These are phyloP conservation scores for Agapostemon virescens DNA, from an alignment of 2,888 invertebrate genomes.

Conservation along the genomic window DNA sequence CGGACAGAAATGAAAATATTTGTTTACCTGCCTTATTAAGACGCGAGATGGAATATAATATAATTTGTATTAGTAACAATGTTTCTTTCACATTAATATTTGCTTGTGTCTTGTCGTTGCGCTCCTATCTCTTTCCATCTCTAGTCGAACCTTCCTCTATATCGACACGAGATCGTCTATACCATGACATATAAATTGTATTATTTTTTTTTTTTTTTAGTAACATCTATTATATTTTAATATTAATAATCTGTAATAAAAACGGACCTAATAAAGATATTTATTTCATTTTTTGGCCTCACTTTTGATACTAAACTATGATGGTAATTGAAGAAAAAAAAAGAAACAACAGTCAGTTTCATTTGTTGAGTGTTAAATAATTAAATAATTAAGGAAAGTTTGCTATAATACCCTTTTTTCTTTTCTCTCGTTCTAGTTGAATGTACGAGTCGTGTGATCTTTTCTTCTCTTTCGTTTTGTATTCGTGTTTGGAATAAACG, in stretches of 20 bases:
- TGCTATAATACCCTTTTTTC: conserved; percentile 58
- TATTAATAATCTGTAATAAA: conserved; percentile 74
- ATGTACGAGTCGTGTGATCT: conserved; percentile 2
- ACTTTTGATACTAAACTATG: conserved; percentile 67
- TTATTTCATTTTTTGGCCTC: conserved; percentile 77
- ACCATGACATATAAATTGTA: conserved; percentile 72
- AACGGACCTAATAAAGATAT: conserved; percentile 77
- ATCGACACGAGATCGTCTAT: conserved; percentile 61
- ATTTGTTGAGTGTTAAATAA: conserved; percentile 55
- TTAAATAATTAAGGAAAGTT: conserved; percentile 66
- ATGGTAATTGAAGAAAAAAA: conserved; percentile 65
- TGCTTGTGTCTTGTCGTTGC: not conserved
- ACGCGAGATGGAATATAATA: conserved; percentile 57
- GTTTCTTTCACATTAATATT: conserved; percentile 18
- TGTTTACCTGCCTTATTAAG: conserved; percentile 35
- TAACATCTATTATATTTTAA: conserved; percentile 74
- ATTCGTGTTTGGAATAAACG: conserved; percentile 23
- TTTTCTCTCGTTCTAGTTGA: conserved; percentile 29
- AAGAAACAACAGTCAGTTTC: conserved; percentile 59
- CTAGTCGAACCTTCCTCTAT: conserved; percentile 21
- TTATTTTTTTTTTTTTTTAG: conserved; percentile 63
- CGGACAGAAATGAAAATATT: conserved; percentile 51
- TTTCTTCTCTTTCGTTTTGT: not conserved
- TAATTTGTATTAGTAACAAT: conserved; percentile 55
- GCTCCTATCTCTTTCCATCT: conserved; percentile 4